phyloP scores from a whole-genome alignment of 2,888 invertebrate species.

The Pachydiplax longipennis region DNA sequence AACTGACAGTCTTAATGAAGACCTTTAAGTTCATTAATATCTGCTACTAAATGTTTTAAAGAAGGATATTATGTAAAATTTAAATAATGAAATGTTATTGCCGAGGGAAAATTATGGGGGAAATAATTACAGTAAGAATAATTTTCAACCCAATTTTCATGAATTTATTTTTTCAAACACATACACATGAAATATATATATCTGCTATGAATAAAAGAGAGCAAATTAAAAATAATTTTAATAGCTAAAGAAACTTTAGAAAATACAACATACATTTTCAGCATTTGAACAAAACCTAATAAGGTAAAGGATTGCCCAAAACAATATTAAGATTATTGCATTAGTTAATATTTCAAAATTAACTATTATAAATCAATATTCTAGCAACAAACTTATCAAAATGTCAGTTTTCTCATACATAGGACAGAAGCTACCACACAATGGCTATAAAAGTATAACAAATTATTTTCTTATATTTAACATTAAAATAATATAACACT shows the following conservation, averaged over 20 bases:
- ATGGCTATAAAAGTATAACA: neutral
- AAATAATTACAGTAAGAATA: too few relatives aligned
- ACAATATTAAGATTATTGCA: neutral
- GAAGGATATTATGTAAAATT: too few relatives aligned
- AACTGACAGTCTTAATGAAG: too few relatives aligned
- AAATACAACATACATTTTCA: neutral
- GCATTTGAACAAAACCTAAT: neutral
- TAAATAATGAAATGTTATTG: too few relatives aligned
- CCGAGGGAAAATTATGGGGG: too few relatives aligned
- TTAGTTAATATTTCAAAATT: neutral
- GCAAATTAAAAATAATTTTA: neutral
- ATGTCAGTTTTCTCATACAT: neutral
- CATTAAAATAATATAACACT: neutral
- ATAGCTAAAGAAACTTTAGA: neutral
- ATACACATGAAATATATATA: too few relatives aligned
- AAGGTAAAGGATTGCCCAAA: neutral
- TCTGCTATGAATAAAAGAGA: neutral
- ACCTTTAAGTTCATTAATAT: too few relatives aligned
- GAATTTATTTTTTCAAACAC: too few relatives aligned
- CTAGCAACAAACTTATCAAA: neutral
- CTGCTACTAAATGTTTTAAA: too few relatives aligned
- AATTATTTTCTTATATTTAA: neutral
- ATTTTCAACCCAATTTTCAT: too few relatives aligned
- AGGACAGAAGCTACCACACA: neutral
- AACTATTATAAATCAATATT: neutral